Percentiles rank a stretch among this genome's conserved stretches.
phyloP scores from a whole-genome alignment of 2,113 vertebrate genomes.

The Saccopteryx bilineata region DNA sequence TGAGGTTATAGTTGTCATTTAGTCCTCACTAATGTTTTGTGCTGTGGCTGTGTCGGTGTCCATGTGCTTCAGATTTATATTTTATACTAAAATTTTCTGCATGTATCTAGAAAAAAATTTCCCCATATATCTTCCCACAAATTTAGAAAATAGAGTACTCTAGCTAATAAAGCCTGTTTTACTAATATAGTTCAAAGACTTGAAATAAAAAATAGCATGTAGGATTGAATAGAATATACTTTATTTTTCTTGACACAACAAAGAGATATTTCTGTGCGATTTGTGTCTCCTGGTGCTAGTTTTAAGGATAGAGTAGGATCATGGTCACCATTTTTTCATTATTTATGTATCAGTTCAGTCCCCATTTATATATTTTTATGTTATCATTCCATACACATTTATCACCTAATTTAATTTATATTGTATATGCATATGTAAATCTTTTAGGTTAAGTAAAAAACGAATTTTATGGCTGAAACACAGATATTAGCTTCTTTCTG shows the following conservation, averaged over 20 bases:
- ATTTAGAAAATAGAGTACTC: not conserved
- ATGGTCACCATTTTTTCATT: not conserved
- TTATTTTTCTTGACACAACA: not conserved
- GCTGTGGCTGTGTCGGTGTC: not conserved
- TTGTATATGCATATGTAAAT: not conserved
- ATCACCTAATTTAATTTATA: not conserved
- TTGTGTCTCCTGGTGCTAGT: not conserved
- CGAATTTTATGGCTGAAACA: not conserved
- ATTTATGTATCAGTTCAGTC: not conserved
- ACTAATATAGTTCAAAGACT: not conserved
- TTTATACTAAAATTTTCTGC: not conserved
- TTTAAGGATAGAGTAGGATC: not conserved
- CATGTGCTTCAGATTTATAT: not conserved
- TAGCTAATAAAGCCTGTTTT: not conserved
- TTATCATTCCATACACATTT: not conserved
- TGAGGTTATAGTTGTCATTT: not conserved
- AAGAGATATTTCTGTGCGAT: not conserved
- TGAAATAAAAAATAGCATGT: not conserved
- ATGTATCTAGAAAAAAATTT: not conserved
- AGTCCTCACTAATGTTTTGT: not conserved
- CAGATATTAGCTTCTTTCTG: not conserved
- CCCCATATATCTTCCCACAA: not conserved
- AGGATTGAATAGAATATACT: not conserved
- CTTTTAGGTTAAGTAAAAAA: not conserved
- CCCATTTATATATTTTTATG: not conserved